Evolutionary conservation across 2,113 vertebrate genomes (phyloP).

Genomic region (Petaurus breviceps): DNA sequence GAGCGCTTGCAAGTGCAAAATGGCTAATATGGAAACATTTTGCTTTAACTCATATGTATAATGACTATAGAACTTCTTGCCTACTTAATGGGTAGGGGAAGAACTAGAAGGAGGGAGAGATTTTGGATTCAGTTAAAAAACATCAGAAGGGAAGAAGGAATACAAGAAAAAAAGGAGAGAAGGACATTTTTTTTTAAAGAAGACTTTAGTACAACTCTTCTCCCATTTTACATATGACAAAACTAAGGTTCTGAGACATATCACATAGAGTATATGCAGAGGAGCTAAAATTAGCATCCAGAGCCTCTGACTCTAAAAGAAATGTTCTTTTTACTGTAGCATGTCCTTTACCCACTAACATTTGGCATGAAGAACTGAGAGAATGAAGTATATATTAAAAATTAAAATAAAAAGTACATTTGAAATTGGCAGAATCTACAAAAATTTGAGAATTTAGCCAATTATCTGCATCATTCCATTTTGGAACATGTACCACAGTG

Average conservation of each 20-base stretch:
- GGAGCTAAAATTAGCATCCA: neutral
- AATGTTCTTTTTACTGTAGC: neutral
- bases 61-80: neutral
- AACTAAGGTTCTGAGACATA: neutral
- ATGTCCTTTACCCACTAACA: neutral
- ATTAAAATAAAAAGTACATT: neutral
- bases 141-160: neutral
- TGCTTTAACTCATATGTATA: neutral
- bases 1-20: neutral
- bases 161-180: neutral
- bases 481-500: neutral
- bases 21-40: neutral
- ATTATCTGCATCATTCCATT: neutral
- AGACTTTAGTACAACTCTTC: neutral
- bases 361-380: neutral
- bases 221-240: neutral
- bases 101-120: neutral
- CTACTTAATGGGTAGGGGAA: neutral
- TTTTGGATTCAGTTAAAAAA: neutral
- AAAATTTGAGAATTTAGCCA: neutral
- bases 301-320: neutral
- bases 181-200: neutral
- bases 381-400: neutral
- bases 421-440: neutral
- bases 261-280: neutral